Base-by-base conservation (phyloP, 1,140 invertebrate species). In the Leptinotarsa undecemlineata region DNA sequence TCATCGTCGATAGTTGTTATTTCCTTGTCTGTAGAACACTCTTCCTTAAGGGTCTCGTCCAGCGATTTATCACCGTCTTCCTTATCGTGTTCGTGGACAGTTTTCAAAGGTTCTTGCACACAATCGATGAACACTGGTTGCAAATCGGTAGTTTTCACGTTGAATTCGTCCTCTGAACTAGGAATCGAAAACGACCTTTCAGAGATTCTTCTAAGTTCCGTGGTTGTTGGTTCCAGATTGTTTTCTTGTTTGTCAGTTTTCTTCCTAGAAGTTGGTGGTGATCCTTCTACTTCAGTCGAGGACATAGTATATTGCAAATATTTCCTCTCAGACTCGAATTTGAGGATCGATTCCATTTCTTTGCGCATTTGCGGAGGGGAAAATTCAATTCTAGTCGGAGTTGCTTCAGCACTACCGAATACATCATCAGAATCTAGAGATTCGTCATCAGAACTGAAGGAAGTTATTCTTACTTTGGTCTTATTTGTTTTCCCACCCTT, bases 241-340 rank as follows among this genome's bases (percentile, higher is more conserved):
- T 90, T 88, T 26, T 51, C 90, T 80, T 79, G 89, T 78, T 77
- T 90, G 86, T 74, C 90, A 80, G 81, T 88, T 89, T 82, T 90
- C 26, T 81, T 89, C 20, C 90, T 84, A 76, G 90, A 90, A 75
- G 91, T 90, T 2, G 90, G 90, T 1, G 90, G 90, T 3, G 90
- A 92, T 5, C 90, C 90, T 84, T 92, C 90, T 14, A 92, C 91
- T 86, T 92, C 90, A 4, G 90, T 92, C 0, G 90, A 92, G 73
- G 90, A 91, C 90, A 92, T 92, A 4, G 90, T 91, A 82, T 91
- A 90, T 15, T 90, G 90, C 73, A 90, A 84, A 78, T 91, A 90
- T 51, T 91, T 90, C 77, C 90, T 88, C 81, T 90, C 90, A 69
- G 90, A 91, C 80, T 92, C 90, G 26, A 89, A 87, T 78, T 91